Evolutionary conservation across 2,888 invertebrate species (phyloP), one percentile per base, ranked within the genome.

Genomic region (Meiosimyza decipiens): DNA sequence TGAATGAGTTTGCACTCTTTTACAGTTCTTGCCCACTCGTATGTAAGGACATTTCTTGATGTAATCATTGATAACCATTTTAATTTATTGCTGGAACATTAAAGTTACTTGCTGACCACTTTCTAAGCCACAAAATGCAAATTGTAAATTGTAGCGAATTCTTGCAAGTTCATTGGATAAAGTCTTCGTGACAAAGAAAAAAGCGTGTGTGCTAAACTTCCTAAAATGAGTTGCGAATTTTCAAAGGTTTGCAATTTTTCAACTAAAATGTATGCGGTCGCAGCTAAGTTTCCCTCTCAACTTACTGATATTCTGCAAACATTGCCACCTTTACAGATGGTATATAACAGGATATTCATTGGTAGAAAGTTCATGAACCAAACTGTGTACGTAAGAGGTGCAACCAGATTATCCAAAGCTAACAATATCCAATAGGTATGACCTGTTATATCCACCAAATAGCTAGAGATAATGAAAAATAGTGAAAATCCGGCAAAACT

Each of bases 351-450:
- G 15, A 71, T 13, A 5, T 51, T 54, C 18, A 76, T 49, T 40
- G 78, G 76, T 9, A 75, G 3, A 11, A 78, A 63, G 11, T 73
- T 71, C 7, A 65, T 51, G 2, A 64, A 16, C 2, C 77, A 75
- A 1, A 68, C 63, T 7, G 75, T 47, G 52, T 73, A 68, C 9
- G 60, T 72, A n/a, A 52, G 52, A 3, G 18, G 15, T 1, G 64
- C 12, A 15, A 74, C 59, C 1, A 71, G 50, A 11, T 74, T 66
- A 49, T 79, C 77, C 54, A 79, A 55, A 1, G 76, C 64, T 66
- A 80, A 64, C 15, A 79, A 54, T 11, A 71, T 68, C 79, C 79
- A 80, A 69, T 80, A 80, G n/a, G 74, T 55, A 52, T 78, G 77
- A 55, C 77, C 78, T 1, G 75, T 78, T 16, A 73, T 71, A 22